Evolutionary conservation across 2,113 vertebrate species (phyloP).

Genomic region (Ophthalmolycus amberensis): DNA sequence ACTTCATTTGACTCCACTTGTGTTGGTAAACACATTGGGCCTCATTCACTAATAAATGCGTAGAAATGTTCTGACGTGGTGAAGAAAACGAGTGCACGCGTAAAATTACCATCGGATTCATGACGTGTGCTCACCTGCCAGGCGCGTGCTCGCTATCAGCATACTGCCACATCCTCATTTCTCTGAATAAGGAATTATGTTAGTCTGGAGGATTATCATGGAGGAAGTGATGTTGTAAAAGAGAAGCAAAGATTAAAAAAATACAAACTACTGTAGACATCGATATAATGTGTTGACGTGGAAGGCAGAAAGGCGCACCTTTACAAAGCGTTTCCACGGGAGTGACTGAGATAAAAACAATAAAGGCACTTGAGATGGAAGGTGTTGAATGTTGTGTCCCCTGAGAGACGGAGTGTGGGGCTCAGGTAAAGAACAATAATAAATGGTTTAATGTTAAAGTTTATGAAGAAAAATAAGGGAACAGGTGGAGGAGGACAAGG

Average conservation of each 20-base stretch:
- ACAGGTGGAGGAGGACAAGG: too few relatives aligned
- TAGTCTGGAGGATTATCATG: not conserved
- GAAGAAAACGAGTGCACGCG: not conserved
- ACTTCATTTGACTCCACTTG: not conserved
- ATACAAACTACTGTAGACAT: not conserved
- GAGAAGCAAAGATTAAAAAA: not conserved
- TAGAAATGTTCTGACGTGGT: not conserved
- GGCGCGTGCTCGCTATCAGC: not conserved
- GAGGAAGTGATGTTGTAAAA: not conserved
- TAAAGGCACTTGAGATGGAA: not conserved
- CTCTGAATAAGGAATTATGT: not conserved
- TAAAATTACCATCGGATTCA: not conserved
- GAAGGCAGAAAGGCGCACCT: not conserved
- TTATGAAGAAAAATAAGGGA: too few relatives aligned
- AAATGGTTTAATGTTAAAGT: too few relatives aligned
- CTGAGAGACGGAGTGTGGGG: not conserved
- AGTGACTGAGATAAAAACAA: not conserved
- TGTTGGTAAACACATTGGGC: not conserved
- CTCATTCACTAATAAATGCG: not conserved
- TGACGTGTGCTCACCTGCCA: too few relatives aligned
- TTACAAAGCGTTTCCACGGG: not conserved
- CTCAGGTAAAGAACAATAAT: not conserved
- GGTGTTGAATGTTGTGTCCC: too few relatives aligned
- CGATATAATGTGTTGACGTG: not conserved
- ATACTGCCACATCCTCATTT: not conserved